A percentile compares a stretch with the other conserved stretches of the same genome.
These are phyloP conservation scores for Heliangelus exortis DNA, from an alignment of 2,797 vertebrate species.

Conservation along the genomic window DNA sequence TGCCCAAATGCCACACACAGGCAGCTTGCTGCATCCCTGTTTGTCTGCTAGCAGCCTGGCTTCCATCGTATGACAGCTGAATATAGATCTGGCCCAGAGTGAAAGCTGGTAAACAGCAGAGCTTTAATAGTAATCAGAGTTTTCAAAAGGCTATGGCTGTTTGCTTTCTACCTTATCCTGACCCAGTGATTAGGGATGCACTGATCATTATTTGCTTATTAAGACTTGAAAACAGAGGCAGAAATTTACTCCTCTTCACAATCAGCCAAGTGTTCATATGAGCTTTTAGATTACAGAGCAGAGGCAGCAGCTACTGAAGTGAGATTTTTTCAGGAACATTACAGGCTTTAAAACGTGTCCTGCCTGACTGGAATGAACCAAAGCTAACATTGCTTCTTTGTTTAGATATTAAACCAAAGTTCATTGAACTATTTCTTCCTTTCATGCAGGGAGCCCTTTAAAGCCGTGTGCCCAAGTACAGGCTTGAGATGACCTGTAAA, in stretches of 20 bases:
- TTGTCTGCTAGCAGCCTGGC: background rate
- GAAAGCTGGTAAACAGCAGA: background rate
- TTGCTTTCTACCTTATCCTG: constrained; percentile 16
- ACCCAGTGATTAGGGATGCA: background rate
- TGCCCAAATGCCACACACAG: background rate
- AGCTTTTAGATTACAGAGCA: background rate
- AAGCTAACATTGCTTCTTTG: background rate
- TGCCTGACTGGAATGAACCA: background rate
- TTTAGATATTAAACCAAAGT: background rate
- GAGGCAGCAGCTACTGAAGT: background rate
- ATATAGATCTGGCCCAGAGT: background rate
- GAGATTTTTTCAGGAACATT: background rate
- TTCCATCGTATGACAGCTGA: background rate
- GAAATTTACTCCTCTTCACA: background rate
- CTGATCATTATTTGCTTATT: constrained; percentile 20
- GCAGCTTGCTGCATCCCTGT: background rate
- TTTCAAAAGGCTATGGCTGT: background rate
- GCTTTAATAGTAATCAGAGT: background rate
- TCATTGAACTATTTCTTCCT: background rate
- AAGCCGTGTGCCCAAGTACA: background rate
- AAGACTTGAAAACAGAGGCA: constrained; percentile 6
- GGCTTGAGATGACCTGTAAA: background rate
- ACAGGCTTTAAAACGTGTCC: background rate
- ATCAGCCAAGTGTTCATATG: background rate
- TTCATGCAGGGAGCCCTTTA: background rate